Conservation (phyloP, 1,140 invertebrate genomes). For the silkworm (Bombyx mori) region DNA sequence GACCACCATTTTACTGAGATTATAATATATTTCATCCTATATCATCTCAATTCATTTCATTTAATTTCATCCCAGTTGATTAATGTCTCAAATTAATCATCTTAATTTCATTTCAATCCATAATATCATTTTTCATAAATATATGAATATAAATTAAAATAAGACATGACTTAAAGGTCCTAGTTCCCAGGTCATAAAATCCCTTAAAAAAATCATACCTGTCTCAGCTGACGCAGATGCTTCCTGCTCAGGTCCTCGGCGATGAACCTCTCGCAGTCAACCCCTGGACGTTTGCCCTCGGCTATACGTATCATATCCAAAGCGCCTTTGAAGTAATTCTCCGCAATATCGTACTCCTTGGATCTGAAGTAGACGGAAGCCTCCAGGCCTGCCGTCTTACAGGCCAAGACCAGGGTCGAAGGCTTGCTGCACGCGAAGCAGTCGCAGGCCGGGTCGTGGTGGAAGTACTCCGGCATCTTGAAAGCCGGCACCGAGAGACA, state of each 20-base stretch:
- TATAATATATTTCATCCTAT: too few relatives aligned
- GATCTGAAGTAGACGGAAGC: constrained; percentile 39
- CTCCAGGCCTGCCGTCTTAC: constrained; percentile 26
- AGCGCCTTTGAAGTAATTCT: constrained; percentile 42
- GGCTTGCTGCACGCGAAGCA: constrained; percentile 37
- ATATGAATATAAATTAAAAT: too few relatives aligned
- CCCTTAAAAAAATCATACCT: too few relatives aligned
- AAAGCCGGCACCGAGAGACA: constrained; percentile 22
- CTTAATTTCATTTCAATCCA: too few relatives aligned
- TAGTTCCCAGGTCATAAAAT: too few relatives aligned
- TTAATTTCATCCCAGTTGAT: too few relatives aligned
- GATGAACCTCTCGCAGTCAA: constrained; percentile 23
- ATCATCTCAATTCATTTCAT: too few relatives aligned
- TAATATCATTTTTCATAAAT: too few relatives aligned
- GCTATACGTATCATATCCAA: constrained; percentile 21
- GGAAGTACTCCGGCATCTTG: constrained; percentile 28
- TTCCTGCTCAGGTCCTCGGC: constrained; percentile 15
- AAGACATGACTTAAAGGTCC: too few relatives aligned
- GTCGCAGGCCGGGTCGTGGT: constrained; percentile 23
- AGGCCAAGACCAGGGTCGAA: constrained; percentile 20
- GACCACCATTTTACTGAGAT: too few relatives aligned
- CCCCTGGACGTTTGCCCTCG: constrained; percentile 19
- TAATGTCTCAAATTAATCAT: too few relatives aligned
- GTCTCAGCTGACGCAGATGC: constrained; percentile 18
- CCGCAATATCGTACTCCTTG: constrained; percentile 36